A percentile compares a stretch with the other conserved stretches of the same genome.
Evolutionary conservation across 2,888 invertebrate genomes (phyloP).

Genomic region (Calephelis perditalis): DNA sequence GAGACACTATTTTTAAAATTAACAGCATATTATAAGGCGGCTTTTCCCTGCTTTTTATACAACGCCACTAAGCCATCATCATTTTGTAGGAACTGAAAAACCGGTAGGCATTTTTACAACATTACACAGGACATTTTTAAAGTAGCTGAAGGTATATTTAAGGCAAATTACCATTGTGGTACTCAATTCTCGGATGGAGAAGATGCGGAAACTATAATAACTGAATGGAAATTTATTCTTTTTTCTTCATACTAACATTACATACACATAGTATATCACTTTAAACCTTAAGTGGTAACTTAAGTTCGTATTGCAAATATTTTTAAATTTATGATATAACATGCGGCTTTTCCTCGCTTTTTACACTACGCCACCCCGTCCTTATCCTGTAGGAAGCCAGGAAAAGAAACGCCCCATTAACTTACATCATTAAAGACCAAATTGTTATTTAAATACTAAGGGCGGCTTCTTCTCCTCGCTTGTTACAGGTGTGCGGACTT

Average conservation of each 20-base stretch:
- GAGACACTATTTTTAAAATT: no score
- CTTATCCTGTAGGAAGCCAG: slow-evolving; percentile 67
- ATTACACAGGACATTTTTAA: no score
- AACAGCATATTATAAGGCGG: slow-evolving; percentile 35
- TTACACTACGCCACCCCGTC: slow-evolving; percentile 40
- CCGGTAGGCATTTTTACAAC: no score
- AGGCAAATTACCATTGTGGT: no score
- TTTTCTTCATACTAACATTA: no score
- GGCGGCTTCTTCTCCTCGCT: slow-evolving; percentile 68
- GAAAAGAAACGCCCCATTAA: slow-evolving; percentile 66
- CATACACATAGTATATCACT: no score
- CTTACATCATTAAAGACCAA: slow-evolving; percentile 30
- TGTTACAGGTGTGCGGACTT: slow-evolving; percentile 71
- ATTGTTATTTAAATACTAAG: slow-evolving; percentile 36
- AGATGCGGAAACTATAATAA: no score
- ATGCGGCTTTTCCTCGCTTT: slow-evolving; percentile 73
- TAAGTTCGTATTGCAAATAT: no score
- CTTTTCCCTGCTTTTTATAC: slow-evolving; percentile 73
- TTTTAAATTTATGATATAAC: slow-evolving; percentile 18
- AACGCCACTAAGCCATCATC: slow-evolving; percentile 32
- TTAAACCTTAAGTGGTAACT: no score
- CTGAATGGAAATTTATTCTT: no score
- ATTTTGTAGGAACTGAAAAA: slow-evolving; percentile 49
- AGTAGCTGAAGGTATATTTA: no score
- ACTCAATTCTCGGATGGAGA: no score